Conservation (phyloP, 37 sponge, comb jelly and placozoan species). For the Aphrocallistes beatrix region DNA sequence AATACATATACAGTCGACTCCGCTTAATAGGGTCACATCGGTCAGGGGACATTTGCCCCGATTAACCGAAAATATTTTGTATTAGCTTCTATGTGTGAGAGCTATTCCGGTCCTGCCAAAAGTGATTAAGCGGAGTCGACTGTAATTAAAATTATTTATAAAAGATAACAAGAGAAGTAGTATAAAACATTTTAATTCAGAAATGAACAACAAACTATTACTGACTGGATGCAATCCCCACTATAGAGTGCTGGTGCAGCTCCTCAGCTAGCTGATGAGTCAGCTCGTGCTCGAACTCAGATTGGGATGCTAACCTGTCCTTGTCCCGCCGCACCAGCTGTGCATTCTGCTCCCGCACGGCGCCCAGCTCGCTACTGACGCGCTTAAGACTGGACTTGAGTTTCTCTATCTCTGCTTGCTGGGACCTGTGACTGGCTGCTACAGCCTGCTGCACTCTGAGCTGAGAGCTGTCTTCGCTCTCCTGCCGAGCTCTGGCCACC, state of each 20-base stretch:
- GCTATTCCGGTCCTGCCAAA: no score
- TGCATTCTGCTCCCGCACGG: not conserved
- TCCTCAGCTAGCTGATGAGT: not conserved
- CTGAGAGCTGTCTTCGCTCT: not conserved
- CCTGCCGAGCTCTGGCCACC: constrained; percentile 1
- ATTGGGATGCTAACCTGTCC: not conserved
- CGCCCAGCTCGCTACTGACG: not conserved
- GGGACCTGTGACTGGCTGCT: not conserved
- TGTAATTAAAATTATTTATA: no score
- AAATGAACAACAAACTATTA: not conserved
- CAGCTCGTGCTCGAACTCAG: not conserved
- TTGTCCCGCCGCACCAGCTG: not conserved
- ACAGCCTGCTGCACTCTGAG: not conserved
- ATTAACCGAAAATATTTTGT: no score
- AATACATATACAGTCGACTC: no score
- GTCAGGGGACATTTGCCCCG: no score
- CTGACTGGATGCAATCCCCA: not conserved
- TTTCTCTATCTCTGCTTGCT: not conserved
- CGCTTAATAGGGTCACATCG: no score
- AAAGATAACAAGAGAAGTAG: no score
- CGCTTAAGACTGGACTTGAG: not conserved
- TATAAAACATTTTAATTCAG: no score
- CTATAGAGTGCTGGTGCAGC: not conserved
- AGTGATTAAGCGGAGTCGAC: no score
- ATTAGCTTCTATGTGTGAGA: no score